These are phyloP conservation scores for Agonopterix heracliana DNA, from an alignment of 2,888 invertebrate genomes.

Conservation along the genomic window DNA sequence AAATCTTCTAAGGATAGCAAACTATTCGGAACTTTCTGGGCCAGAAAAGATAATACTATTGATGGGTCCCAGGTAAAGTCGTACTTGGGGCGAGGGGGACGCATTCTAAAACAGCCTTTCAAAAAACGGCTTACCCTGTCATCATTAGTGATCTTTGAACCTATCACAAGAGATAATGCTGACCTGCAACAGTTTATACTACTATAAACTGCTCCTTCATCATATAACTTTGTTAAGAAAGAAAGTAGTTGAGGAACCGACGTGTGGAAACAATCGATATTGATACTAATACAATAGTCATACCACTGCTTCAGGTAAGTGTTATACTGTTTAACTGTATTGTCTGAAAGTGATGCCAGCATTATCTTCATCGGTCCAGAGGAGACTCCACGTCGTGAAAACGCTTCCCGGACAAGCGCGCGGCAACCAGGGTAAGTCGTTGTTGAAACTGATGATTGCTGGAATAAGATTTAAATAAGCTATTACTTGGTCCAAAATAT, in stretches of 20 bases:
- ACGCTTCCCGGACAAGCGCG: conserved; percentile 5
- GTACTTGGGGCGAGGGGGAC: too few species aligned
- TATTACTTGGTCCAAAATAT: conserved; percentile 15
- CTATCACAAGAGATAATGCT: too few species aligned
- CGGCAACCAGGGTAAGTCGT: conserved; percentile 4
- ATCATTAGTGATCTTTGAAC: too few species aligned
- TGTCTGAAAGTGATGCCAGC: conserved; percentile 4
- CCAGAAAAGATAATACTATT: too few species aligned
- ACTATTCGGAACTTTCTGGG: too few species aligned
- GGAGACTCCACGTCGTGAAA: conserved; percentile 1
- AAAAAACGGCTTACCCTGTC: too few species aligned
- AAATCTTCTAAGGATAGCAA: too few species aligned
- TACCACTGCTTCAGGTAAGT: conserved; percentile 2
- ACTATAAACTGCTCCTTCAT: conserved; percentile 4
- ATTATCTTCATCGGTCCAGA: conserved; percentile 6
- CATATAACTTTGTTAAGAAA: conserved; percentile 3
- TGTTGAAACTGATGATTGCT: conserved; percentile 9
- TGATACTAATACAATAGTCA: conserved; percentile 1
- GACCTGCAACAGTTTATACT: background rate
- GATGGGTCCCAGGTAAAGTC: too few species aligned
- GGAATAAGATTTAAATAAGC: conserved; percentile 12
- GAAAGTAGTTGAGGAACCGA: background rate
- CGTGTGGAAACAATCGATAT: background rate
- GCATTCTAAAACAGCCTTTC: too few species aligned
- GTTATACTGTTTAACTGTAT: conserved; percentile 6